Evolutionary conservation across 2,888 invertebrate genomes (phyloP), one percentile per base, ranked within the genome.

Genomic region (Lomographa bimaculata): DNA sequence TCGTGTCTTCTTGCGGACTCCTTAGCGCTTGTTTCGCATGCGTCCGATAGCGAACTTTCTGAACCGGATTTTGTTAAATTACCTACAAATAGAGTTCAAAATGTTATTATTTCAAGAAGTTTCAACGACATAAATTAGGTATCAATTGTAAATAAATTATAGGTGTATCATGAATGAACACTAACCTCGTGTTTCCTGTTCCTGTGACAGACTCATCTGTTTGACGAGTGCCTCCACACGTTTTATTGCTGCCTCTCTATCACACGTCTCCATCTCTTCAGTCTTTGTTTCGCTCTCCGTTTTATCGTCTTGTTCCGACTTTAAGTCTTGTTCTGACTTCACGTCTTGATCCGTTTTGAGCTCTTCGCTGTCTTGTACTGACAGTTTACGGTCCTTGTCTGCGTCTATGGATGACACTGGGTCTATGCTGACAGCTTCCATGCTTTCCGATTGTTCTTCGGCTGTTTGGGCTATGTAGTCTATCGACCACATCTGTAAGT

Each of bases 401-500:
- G 54, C 46, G 24, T 86, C 87, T 28, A 79, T 58, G 8, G 79
- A 81, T 28, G 73, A 54, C 1, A 68, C 62, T 0, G 85, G 70
- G 5, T 79, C 81, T 1, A 71, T 46, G 41, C 72, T 79, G 1
- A 54, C 55, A 0, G 58, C 82, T 23, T 90, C 89, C 36, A 75
- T 68, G 23, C 89, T 91, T 42, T 90, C 91, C 24, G 75, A 71
- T 16, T 87, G 90, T 19, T 76, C 81, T 2, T 91, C 85, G 41
- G 90, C 85, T 46, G 77, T 66, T 54, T 81, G 79, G 49, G 87
- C 64, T 26, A 97, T 94, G 74, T 97, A 97, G 77, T 98, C 97
- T 68, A 98, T 92, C 5, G 97, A 97, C 98, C 98, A 98, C 98
- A 98, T 98, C 96, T 97, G 70, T 4, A 63, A 50, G n/a, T 2